Conservation (phyloP, 2,888 invertebrate genomes). For the Tetragonisca angustula region DNA sequence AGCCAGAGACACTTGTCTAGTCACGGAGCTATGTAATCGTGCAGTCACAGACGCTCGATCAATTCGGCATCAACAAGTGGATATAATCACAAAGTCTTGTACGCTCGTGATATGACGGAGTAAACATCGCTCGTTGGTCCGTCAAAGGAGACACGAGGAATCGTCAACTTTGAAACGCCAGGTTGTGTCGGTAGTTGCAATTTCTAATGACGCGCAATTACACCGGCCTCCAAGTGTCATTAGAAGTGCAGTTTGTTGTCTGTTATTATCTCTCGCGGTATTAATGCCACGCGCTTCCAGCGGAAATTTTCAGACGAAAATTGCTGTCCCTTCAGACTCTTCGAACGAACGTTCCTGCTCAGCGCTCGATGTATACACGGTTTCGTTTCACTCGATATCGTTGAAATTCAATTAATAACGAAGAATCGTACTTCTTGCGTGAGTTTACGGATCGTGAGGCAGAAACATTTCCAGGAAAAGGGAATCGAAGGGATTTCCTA, state of each 20-base stretch:
- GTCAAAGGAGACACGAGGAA: not conserved
- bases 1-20: not conserved
- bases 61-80: not conserved
- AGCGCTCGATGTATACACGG: no score
- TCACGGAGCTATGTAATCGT: no score
- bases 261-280: not conserved
- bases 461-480: conserved; percentile 10
- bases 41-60: not conserved
- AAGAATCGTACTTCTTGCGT: no score
- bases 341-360: not conserved
- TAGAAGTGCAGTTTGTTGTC: no score
- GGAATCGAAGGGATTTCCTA: conserved; percentile 25
- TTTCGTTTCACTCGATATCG: not conserved
- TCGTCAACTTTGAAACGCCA: not conserved
- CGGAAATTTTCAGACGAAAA: not conserved
- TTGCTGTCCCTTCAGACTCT: not conserved
- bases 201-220: no score
- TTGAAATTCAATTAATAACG: not conserved
- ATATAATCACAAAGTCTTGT: not conserved
- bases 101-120: not conserved
- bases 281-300: not conserved
- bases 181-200: not conserved
- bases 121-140: not conserved
- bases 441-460: not conserved
- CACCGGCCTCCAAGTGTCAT: no score